A percentile compares a stretch with the other conserved stretches of the same genome.
phyloP scores from a whole-genome alignment of 2,888 invertebrate species.

The Eupelmus urozonus region DNA sequence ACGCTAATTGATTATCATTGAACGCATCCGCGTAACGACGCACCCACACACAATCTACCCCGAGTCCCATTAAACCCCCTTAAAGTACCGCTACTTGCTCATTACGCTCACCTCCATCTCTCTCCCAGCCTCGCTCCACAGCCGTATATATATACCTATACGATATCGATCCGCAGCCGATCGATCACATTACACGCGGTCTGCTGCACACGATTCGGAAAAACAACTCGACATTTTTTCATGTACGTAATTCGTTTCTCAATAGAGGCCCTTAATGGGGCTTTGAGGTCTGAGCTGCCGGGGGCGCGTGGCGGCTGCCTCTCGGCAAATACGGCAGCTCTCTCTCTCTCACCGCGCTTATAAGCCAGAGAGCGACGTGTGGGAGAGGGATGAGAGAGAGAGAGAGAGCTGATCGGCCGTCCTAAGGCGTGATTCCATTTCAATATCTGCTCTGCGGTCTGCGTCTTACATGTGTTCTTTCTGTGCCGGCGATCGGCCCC shows the following conservation, averaged over 20 bases:
- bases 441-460: conserved; percentile 71
- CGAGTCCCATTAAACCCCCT: neutral
- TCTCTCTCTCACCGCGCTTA: conserved; percentile 2
- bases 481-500: neutral
- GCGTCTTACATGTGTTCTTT: conserved; percentile 60
- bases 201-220: conserved; percentile 40
- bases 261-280: conserved; percentile 37
- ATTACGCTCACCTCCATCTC: neutral
- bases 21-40: conserved; percentile 36
- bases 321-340: conserved; percentile 51
- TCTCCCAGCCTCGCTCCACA: neutral
- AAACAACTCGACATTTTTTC: conserved; percentile 48
- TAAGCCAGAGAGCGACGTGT: conserved; percentile 23
- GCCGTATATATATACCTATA: too few relatives aligned
- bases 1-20: conserved; percentile 48
- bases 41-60: conserved; percentile 14
- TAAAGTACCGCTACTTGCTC: conserved; percentile 40
- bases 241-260: conserved; percentile 53
- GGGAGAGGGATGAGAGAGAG: conserved; percentile 40
- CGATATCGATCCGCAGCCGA: conserved; percentile 23
- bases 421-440: conserved; percentile 74
- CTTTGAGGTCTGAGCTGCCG: conserved; percentile 1
- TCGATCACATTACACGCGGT: conserved; percentile 44
- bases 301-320: conserved; percentile 34
- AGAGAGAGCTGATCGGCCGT: conserved; percentile 47